Conservation (phyloP, 2,113 vertebrate genomes). For the human (Homo sapiens) region GRCh38 chrX:32558001-32558500, state of each 20-base stretch:
- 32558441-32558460: background rate
- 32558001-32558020: background rate
- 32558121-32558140: background rate
- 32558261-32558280: conserved; percentile 31
- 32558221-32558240: conserved; percentile 12
- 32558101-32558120: background rate
- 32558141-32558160: background rate
- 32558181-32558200: background rate
- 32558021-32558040: background rate
- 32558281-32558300: conserved; percentile 17
- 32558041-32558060: conserved; percentile 8
- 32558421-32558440: background rate
- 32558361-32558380: background rate
- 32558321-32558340: background rate
- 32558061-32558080: background rate
- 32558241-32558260: background rate
- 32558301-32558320: background rate
- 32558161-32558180: background rate
- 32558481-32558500: background rate
- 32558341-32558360: background rate
- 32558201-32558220: background rate
- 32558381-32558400: background rate
- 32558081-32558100: conserved; percentile 34
- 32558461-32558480: background rate
- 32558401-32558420: background rate